Conservation (phyloP, 2,797 vertebrate species). For the Muscicapa comitata region DNA sequence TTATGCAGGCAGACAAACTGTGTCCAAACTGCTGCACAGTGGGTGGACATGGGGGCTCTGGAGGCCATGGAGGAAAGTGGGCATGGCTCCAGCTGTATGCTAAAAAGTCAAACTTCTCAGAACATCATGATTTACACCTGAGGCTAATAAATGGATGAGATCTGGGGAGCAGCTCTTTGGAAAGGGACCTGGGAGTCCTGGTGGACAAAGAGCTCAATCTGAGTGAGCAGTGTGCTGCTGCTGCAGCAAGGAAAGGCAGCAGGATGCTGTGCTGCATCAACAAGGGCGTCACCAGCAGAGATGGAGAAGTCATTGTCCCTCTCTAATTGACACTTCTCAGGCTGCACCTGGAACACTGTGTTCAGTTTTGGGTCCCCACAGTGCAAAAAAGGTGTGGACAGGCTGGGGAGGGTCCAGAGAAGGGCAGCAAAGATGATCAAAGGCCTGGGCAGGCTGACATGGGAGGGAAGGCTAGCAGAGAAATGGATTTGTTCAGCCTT, state of each 20-base stretch:
- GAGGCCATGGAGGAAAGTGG: background rate
- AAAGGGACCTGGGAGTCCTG: background rate
- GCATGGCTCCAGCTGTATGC: background rate
- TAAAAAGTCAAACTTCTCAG: background rate
- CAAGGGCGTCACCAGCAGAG: no score
- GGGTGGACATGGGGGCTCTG: accelerated
- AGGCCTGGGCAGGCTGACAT: accelerated
- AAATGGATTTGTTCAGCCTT: background rate
- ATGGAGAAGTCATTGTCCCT: no score
- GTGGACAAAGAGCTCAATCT: background rate
- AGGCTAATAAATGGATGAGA: background rate
- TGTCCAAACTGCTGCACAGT: background rate
- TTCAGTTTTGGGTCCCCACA: no score
- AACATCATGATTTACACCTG: background rate
- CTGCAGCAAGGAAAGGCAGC: no score
- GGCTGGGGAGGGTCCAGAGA: background rate
- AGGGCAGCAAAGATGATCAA: background rate
- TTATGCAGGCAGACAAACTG: background rate
- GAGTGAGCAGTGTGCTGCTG: background rate
- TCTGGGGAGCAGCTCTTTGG: background rate
- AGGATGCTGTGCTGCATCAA: no score
- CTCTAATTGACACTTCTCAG: no score
- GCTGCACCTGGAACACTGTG: no score
- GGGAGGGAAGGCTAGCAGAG: background rate
- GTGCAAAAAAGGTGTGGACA: background rate